Evolutionary conservation across 2,797 vertebrate species (phyloP), one percentile per base, ranked within the genome.

Genomic region (Astyanax mexicanus): DNA sequence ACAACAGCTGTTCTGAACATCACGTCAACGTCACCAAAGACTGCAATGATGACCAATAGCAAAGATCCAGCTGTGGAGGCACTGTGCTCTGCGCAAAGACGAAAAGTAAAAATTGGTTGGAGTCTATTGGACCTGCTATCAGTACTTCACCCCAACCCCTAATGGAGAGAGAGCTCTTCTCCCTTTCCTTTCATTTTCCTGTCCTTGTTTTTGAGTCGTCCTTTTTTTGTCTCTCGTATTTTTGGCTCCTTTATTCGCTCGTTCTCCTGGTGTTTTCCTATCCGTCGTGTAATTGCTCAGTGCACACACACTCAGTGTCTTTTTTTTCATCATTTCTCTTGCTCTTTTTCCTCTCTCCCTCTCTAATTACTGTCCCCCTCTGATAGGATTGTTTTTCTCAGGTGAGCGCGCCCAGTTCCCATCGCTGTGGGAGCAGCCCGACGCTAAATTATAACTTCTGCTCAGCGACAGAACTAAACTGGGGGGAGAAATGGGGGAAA

Each of bases 311-410:
- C 27, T 74, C 65, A 47, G 21, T 77, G 42, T 75, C 68, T 72
- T 35, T 51, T 65, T 35, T 51, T 65, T 35, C n/a, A 23, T 55
- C 29, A 32, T 6, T 15, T 54, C 44, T 21, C 2, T 19, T 44
- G 27, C n/a, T 27, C 49, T 51, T 37, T 52, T 15, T 54, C 47
- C 19, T 74, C 73, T 54, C 52, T 54, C 52, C 54, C 52, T 54
- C 52, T 54, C 52, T 54, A 54, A 54, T 54, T 54, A 54, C 66
- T 49, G 65, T 61, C 49, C 32, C 45, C 27, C 38, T 70, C 42
- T 79, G 73, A 75, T 77, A 71, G 54, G 72, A 81, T 80, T 81
- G 80, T 82, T 81, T 74, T 77, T 64, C 76, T 77, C 78, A 79
- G 80, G 74, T 76, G 73, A 75, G 42, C 42, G 73, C 29, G 4